Base-by-base conservation (phyloP, 2,797 vertebrate genomes). In the Acipenser transmontanus region DNA sequence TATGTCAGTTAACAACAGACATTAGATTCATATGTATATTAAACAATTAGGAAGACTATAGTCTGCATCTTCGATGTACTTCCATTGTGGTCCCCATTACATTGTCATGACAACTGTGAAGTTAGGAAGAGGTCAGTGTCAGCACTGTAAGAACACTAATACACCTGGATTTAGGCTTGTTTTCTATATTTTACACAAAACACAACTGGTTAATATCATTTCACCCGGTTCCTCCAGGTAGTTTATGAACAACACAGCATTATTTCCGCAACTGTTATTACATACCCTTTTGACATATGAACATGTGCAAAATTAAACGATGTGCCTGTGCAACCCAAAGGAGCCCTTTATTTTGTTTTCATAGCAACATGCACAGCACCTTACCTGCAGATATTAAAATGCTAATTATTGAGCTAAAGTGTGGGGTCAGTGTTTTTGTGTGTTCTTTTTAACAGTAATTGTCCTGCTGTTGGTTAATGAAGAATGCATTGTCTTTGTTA, bases 401-500 rank as follows among this genome's bases (percentile, higher is more conserved):
- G 54, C 52, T 49, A 56, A 11, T 60, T 48, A 59, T 17, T 7
- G 63, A 65, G 17, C 72, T 67, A 74, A 75, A 73, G 68, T 76
- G 70, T 74, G 74, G 78, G 76, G 77, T 89, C 81, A 74, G 79
- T 83, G 71, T 79, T 68, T 77, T 73, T 73, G 74, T 74, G 68
- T 68, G 62, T 65, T 74, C 65, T 78, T 78, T 13, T 59, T 81
- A 78, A 78, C 80, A 72, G 76, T 73, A 76, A 72, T 84, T 73
- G 72, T 82, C 85, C 80, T 82, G 75, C 85, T 83, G 77, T 82
- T 82, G 82, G 79, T 83, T 78, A 83, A 86, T 88, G 81, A 88
- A 86, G 81, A 88, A 87, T 88, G 80, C 84, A 77, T 85, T 75
- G 76, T 90, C 70, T 74, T 85, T 81, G 84, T 91, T 90, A 85